These are phyloP conservation scores for Saccostrea echinata DNA, from an alignment of 1,140 invertebrate genomes.

Conservation along the genomic window DNA sequence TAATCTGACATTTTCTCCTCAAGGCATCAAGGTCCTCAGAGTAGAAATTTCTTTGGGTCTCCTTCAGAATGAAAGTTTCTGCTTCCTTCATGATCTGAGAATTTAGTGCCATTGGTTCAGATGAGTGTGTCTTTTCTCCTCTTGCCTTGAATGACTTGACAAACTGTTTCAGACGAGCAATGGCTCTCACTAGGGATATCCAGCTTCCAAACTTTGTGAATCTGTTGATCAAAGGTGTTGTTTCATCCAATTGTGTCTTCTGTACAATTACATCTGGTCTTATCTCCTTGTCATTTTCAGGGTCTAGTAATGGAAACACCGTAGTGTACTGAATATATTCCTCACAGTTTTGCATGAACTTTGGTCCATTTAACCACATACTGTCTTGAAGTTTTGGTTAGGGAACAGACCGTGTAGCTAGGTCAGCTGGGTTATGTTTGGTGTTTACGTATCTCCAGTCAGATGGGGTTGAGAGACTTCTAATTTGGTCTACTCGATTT, in stretches of 20 bases:
- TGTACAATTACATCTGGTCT: neutral
- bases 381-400: constrained; percentile 5
- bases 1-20: neutral
- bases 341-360: constrained; percentile 1
- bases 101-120: too few species aligned
- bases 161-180: constrained; percentile 42
- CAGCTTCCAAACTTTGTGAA: constrained; percentile 20
- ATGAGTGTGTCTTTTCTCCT: neutral
- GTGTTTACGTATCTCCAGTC: constrained; percentile 41
- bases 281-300: constrained; percentile 45
- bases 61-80: neutral
- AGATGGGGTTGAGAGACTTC: neutral
- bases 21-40: neutral
- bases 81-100: neutral
- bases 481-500: constrained; percentile 51
- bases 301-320: constrained; percentile 30
- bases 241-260: neutral
- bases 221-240: neutral
- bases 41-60: neutral
- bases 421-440: constrained; percentile 43
- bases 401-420: constrained; percentile 16
- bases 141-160: constrained; percentile 2
- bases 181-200: constrained; percentile 11
- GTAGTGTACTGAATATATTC: neutral
- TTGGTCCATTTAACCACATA: constrained; percentile 47